Evolutionary conservation across 2,888 invertebrate genomes (phyloP), one percentile per base, ranked within the genome.

Genomic region (Periphyllus acericola): DNA sequence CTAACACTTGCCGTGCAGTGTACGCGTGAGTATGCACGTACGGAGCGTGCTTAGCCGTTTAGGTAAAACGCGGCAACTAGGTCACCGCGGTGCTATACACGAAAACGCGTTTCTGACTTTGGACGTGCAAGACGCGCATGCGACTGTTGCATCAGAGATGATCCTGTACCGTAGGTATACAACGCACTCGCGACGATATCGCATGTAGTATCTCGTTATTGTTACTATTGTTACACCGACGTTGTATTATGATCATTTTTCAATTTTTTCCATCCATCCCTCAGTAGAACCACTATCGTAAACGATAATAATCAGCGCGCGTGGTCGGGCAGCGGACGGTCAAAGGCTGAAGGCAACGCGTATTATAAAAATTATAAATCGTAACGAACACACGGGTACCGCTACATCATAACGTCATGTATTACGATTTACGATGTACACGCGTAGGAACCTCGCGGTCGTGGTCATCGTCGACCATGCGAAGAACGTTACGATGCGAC

Each of bases 61-160:
- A 4, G 52, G 82, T 72, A 72, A 72, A 81, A 81, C 80, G n/a
- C 68, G 5, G 29, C 5, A 83, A 75, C 83, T 83, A 40, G 83
- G 83, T 83, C 83, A 83, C 60, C 29, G 21, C 19, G 83, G 74
- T 74, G 4, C 3, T 8, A n/a, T 66, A 66, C 9, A n/a, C n/a
- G n/a, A 66, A 17, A 8, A 46, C 0, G 55, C 55, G 55, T 55
- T 72, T 82, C 46, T 68, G 74, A 72, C 36, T 72, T 72, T 74
- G 36, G 36, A 17, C 21, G 40, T n/a, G 72, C 19, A 72, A 83
- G 72, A 52, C 25, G 9, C 83, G 55, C n/a, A 74, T 36, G 36
- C 74, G 52, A 6, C 34, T 17, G 52, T 74, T 83, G n/a, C 74
- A 19, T 55, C 71, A 52, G 36, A 72, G 25, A 52, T 19, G 5